Evolutionary conservation across 2,888 invertebrate genomes (phyloP).

Genomic region (Leptinotarsa peninsularis): DNA sequence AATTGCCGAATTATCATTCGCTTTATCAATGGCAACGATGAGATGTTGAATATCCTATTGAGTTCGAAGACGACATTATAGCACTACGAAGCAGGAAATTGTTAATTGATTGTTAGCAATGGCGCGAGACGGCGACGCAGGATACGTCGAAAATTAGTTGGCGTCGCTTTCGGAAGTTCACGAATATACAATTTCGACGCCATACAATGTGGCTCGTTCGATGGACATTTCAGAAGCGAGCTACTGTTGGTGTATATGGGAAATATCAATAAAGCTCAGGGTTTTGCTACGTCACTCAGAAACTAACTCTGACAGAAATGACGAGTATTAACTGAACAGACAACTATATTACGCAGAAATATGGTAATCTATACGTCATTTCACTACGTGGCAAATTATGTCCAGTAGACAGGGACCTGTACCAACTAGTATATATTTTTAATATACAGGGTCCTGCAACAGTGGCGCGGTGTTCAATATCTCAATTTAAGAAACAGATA

Average conservation of each 20-base stretch:
- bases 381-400: too few relatives aligned
- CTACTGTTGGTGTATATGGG: background rate
- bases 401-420: too few relatives aligned
- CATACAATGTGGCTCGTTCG: background rate
- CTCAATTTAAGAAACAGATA: too few relatives aligned
- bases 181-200: background rate
- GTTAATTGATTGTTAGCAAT: background rate
- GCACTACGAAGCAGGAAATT: background rate
- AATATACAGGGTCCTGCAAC: too few relatives aligned
- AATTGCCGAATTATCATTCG: slow-evolving; percentile 4
- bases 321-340: background rate
- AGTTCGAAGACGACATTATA: background rate
- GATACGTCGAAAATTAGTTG: background rate
- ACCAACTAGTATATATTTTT: too few relatives aligned
- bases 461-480: too few relatives aligned
- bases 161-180: background rate
- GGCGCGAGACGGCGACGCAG: background rate
- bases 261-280: background rate
- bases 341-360: too few relatives aligned
- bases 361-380: too few relatives aligned
- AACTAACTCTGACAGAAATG: background rate
- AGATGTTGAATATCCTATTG: slow-evolving; percentile 2
- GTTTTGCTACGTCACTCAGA: background rate
- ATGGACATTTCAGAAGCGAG: background rate
- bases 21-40: background rate